Evolutionary conservation across 2,888 invertebrate species (phyloP), one percentile per base, ranked within the genome.

Genomic region (Pyrrhia umbra): DNA sequence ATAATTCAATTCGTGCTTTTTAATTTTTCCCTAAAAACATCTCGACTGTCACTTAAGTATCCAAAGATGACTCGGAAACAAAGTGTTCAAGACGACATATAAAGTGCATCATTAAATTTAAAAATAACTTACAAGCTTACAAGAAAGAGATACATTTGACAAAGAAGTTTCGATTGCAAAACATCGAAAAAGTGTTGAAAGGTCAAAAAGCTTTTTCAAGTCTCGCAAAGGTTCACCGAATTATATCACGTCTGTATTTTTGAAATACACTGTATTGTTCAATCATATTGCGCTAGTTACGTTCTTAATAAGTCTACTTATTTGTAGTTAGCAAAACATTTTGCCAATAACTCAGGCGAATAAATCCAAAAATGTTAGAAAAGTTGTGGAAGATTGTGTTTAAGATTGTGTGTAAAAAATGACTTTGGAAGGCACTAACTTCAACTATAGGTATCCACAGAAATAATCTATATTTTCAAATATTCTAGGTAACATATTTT

Each of bases 111-210:
- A 68, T 68, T 68, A 70, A 68, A 70, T 68, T 70, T 64, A 68
- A 64, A 68, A 69, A 64, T 70, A 68, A 70, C 70, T 64, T 64
- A 70, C 68, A 70, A 37, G 40, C 51, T 56, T 42, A 51, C 70
- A 68, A 64, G 68, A 47, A 68, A 63, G 64, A 45, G 34, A 56
- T 20, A 61, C 77, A 30, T 75, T 75, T 77, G 75, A 55, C 64
- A 64, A 40, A 63, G 39, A 61, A 51, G 30, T 30, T 45, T 46
- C 58, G 70, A 68, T 61, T 61, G 68, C 75, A 72, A 72, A 79
- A 77, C 75, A 51, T 55, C 15, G 39, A 56, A 64, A 69, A 70
- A 46, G 68, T 74, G 68, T 75, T 70, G 71, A 74, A 77, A 62
- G 67, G 61, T 69, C 72, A 78, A 56, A 65, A 51, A 6, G 30